Evolutionary conservation across 1,140 invertebrate species (phyloP).

Genomic region (Tetramorium simillimum): DNA sequence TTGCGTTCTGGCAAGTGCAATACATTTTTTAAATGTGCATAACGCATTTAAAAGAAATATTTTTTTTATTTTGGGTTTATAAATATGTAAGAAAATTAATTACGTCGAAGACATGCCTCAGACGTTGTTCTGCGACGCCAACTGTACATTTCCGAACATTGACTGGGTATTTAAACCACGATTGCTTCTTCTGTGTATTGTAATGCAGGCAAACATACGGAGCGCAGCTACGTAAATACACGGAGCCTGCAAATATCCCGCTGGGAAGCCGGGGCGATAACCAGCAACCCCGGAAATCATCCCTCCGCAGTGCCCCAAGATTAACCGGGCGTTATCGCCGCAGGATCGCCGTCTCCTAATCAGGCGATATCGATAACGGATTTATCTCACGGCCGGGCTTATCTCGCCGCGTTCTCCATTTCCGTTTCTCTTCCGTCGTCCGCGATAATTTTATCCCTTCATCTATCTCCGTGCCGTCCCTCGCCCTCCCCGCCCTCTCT

Average conservation of each 20-base stretch:
- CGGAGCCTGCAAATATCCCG: neutral
- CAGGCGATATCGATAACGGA: conserved; percentile 47
- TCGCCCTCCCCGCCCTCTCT: neutral
- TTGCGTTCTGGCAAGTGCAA: neutral
- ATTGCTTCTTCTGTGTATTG: neutral
- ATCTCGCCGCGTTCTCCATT: conserved; percentile 47
- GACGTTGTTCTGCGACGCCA: neutral
- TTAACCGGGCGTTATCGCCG: conserved; percentile 28
- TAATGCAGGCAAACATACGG: neutral
- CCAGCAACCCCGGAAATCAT: conserved; percentile 41
- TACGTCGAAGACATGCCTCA: neutral
- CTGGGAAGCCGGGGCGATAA: neutral
- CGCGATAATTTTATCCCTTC: conserved; percentile 69
- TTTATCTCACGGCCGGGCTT: conserved; percentile 31
- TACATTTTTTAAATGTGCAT: neutral
- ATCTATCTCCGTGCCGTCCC: conserved; percentile 43
- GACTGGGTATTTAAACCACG: neutral
- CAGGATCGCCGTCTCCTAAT: conserved; percentile 40
- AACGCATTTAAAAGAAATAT: neutral
- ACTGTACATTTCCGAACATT: neutral
- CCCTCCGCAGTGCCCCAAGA: neutral
- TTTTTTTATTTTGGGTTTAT: neutral
- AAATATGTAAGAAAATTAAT: neutral
- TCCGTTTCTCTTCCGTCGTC: conserved; percentile 62
- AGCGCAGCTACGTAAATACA: neutral